Evolutionary conservation across 2,888 invertebrate species (phyloP), one percentile per base, ranked within the genome.

Genomic region (Eudasyphora cyanicolor): DNA sequence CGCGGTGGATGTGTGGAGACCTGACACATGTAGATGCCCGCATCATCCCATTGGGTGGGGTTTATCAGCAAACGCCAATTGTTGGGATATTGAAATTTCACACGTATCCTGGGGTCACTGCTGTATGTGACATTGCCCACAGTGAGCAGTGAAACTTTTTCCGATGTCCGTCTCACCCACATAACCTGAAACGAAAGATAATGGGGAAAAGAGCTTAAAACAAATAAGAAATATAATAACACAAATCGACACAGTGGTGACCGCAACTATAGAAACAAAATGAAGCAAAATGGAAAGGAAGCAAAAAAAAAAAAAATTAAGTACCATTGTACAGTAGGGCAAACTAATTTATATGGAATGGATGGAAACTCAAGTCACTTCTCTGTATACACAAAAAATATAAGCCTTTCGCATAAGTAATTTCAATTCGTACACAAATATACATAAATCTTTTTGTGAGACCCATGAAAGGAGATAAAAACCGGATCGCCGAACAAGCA

Each of bases 1-100:
- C 95, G 94, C 27, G 96, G 96, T 24, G 96, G 96, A 92, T 96
- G 95, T 60, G 96, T 96, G 78, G 96, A 96, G 90, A 96, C 95
- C 94, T 96, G 96, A 92, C 96, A 96, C 94, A 96, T 95, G 90
- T 96, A 96, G 78, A 95, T 92, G 24, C 96, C 96, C 60, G 94
- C 95, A 89, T 96, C 96, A 35, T 95, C 93, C 83, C 94, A 93
- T 88, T 94, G 95, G 45, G 96, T 95, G 76, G 95, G 95, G 89
- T 95, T 95, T 89, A 96, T 95, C 85, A 93, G 92, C 51, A 95
- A 92, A 78, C 95, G 93, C 95, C 95, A 95, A 89, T 95, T 95
- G 90, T 95, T 95, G 3, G 95, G 95, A 89, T 95, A 95, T 90
- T 95, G 95, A 89, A 94, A 95, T 89, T 94, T 94, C 38, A 95